Evolutionary conservation across 2,113 vertebrate genomes (phyloP).

Genomic region (Malurus cyaneus): DNA sequence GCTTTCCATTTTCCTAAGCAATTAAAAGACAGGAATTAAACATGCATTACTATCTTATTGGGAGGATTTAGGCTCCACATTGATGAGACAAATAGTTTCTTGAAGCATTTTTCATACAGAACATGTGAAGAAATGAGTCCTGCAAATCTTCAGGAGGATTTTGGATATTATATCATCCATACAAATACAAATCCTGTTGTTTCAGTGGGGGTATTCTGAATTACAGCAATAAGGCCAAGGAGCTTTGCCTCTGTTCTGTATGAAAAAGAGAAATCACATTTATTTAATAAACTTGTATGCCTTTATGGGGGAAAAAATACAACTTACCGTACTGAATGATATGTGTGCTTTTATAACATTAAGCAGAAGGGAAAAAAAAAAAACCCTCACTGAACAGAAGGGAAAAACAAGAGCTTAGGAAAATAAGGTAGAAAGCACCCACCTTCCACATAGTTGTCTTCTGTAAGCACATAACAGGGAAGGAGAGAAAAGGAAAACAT

Average conservation of each 20-base stretch:
- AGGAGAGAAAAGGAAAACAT: constrained; percentile 98
- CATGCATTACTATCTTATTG: constrained; percentile 46
- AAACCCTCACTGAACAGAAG: constrained; percentile 36
- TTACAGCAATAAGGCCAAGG: background rate
- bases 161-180: background rate
- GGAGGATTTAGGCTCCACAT: background rate
- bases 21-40: background rate
- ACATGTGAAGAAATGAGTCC: background rate
- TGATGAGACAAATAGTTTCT: background rate
- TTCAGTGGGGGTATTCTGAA: background rate
- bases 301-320: constrained; percentile 23
- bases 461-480: constrained; percentile 95
- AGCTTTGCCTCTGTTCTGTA: constrained; percentile 53
- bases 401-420: constrained; percentile 68
- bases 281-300: constrained; percentile 15
- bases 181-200: background rate
- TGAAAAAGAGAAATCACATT: constrained; percentile 55
- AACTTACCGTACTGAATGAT: constrained; percentile 75
- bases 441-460: constrained; percentile 97
- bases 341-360: constrained; percentile 63
- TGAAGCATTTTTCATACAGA: constrained; percentile 64
- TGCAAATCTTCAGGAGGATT: background rate
- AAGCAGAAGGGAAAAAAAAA: constrained; percentile 40
- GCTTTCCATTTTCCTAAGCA: constrained; percentile 38
- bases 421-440: constrained; percentile 86